Evolutionary conservation across 1,140 invertebrate species (phyloP).

Genomic region (Notospermus geniculatus): DNA sequence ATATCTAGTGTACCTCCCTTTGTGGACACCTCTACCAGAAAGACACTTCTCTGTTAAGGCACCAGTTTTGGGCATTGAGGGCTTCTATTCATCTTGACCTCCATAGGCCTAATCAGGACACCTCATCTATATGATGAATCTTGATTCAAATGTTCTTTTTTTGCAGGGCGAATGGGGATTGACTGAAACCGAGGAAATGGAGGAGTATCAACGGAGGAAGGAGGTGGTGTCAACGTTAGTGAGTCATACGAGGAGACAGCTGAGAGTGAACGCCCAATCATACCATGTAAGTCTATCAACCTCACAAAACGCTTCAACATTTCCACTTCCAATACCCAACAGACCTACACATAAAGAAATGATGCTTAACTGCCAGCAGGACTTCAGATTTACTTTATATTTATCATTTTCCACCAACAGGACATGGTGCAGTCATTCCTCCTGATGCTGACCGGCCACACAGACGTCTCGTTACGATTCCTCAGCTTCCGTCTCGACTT

Average conservation of each 20-base stretch:
- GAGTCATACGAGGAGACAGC: slow-evolving; percentile 49
- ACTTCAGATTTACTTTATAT: too few relatives aligned
- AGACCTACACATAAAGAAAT: too few relatives aligned
- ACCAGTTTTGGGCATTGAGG: too few relatives aligned
- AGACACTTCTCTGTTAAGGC: too few relatives aligned
- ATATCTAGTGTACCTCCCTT: too few relatives aligned
- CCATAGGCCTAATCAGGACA: too few relatives aligned
- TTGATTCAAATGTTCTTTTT: too few relatives aligned
- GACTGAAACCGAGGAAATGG: slow-evolving; percentile 52
- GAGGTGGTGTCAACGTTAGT: slow-evolving; percentile 54
- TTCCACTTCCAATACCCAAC: too few relatives aligned
- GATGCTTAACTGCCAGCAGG: too few relatives aligned
- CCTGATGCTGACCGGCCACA: slow-evolving; percentile 72
- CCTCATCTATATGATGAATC: too few relatives aligned
- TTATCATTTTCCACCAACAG: slow-evolving; percentile 54
- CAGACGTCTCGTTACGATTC: slow-evolving; percentile 78
- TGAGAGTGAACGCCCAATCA: slow-evolving; percentile 53
- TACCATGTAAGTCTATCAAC: slow-evolving; percentile 51
- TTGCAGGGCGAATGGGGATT: slow-evolving; percentile 51
- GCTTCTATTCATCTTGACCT: too few relatives aligned
- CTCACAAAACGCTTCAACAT: slow-evolving; percentile 2
- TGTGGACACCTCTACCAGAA: too few relatives aligned
- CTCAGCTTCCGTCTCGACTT: slow-evolving; percentile 83
- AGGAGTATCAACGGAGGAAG: slow-evolving; percentile 61
- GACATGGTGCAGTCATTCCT: slow-evolving; percentile 76